Base-by-base conservation (phyloP, 1,140 invertebrate species). In the Drosophila tristis region DNA sequence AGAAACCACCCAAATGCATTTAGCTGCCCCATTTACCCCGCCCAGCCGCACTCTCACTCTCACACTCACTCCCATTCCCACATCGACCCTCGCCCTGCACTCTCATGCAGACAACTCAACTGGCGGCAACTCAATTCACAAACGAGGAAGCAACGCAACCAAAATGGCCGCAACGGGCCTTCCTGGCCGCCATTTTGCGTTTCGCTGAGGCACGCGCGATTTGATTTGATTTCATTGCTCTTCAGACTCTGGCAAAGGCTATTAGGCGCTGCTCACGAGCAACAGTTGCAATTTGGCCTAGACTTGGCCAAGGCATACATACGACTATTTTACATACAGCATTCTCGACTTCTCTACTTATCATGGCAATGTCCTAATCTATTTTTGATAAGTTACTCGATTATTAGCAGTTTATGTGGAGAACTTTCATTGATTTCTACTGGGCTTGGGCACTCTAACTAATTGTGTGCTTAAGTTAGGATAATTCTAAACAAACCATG, bases 141-240 rank as follows among this genome's bases (percentile, higher is more conserved):
- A 70, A 31, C 66, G 64, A 65, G 49, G 70, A 71, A 70, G 67
- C 67, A 71, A 70, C 67, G 67, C 67, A 71, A 58, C 67, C 65
- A 70, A 71, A 71, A 71, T 71, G 53, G 67, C 65, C 67, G 35
- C 67, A 71, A 71, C 45, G 67, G 51, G 65, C 64, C 44, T 70
- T 71, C 67, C 67, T 70, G 67, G 67, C 50, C 65, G 65, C 65
- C 67, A 45, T 70, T 70, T 68, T 70, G 66, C 66, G 63, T 67
- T 70, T 65, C 70, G 67, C 67, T 71, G 67, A 71, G 67, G 67
- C 65, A 71, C 67, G 67, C 67, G 67, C 67, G 35, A 71, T 71
- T 70, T 70, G 64, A 71, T 70, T 70, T 70, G 67, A 68, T 71
- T 71, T 70, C 58, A 71, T 71, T 71, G 64, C 64, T 48, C 26